Base-by-base conservation (phyloP, 2,113 vertebrate species). In the Strigops habroptila region DNA sequence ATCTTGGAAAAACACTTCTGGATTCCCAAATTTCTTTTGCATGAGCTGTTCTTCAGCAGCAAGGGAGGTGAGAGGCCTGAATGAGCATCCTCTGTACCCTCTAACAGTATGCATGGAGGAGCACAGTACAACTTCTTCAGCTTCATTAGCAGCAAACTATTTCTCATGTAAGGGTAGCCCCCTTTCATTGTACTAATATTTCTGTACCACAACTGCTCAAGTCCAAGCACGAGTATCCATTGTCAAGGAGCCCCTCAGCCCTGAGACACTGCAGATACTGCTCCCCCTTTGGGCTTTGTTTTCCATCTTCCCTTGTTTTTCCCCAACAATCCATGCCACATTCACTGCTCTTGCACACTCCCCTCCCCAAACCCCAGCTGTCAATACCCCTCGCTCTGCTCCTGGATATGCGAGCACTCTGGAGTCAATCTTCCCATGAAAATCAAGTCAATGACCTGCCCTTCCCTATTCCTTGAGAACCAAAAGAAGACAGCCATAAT, bases 371-470 rank as follows among this genome's bases (percentile, higher is more conserved):
- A 70, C 60, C 85, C 80, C 73, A 97, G 97, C 98, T 98, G 98
- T 98, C 99, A 98, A 98, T 98, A 98, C 97, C 92, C 95, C 98
- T 97, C 96, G 17, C 98, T 96, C 94, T 22, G 96, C 88, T 97
- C 91, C 96, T 98, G 98, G 98, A 99, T 97, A 97, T 98, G 97
- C 96, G 97, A 98, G 97, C 70, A 30, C 91, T 93, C 97, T 35
- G 1, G 90, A 98, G 98, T 98, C 98, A 97, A 98, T 93, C 99
- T 99, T 99, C 99, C 99, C 99, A 99, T 99, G 99, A 99, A 99
- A 99, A 99, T 99, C 98, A 98, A 99, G 98, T 99, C 98, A 99
- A 98, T 98, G 98, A 98, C 98, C 97, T 98, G 97, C 98, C 98
- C 98, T 98, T 98, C 97, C 97, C 96, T 96, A 97, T 73, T 96